Evolutionary conservation across 2,113 vertebrate species (phyloP), one percentile per base, ranked within the genome.

Genomic region (Muscicapa adusta): DNA sequence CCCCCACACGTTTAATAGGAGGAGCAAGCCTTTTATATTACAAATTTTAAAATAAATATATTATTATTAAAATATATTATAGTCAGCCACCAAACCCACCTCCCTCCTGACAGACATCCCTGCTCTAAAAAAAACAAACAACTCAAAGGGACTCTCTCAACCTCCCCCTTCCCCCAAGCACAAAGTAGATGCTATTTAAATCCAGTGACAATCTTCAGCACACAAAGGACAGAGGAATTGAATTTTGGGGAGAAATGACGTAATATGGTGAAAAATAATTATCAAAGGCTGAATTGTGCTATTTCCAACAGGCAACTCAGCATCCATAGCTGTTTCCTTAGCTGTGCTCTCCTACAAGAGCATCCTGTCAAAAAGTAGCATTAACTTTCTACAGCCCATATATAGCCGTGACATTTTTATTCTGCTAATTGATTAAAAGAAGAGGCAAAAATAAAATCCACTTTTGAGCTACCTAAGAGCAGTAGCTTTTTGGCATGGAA

Each of bases 381-480:
- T 26, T 23, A 81, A 88, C 56, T 84, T 93, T 85, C 89, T 63
- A 42, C 74, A 77, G 74, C 28, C 94, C 95, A 96, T 88, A 87
- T 78, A 94, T 91, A 96, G 91, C 10, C 1, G 38, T 81, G 94
- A 91, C 83, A 96, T 96, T 96, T 97, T 94, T 85, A 58, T 66
- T 88, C 80, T 19, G 50, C 74, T 96, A 96, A 96, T 96, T 90
- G 91, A 96, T 93, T 85, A 18, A 31, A 68, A 57, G 67, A 65
- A 38, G 25, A 26, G 5, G 11, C 0, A 3, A 23, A 48, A 73
- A 66, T 81, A 36, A 85, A n/a, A 66, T 38, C 91, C 91, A 53
- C 91, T 95, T 95, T 94, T 90, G 80, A 93, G 77, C 51, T 53
- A 63, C 70, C 80, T 81, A 53, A 80, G 45, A 95, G 78, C 58